Conservation (phyloP, 2,797 vertebrate species). For the Danio albolineatus region DNA sequence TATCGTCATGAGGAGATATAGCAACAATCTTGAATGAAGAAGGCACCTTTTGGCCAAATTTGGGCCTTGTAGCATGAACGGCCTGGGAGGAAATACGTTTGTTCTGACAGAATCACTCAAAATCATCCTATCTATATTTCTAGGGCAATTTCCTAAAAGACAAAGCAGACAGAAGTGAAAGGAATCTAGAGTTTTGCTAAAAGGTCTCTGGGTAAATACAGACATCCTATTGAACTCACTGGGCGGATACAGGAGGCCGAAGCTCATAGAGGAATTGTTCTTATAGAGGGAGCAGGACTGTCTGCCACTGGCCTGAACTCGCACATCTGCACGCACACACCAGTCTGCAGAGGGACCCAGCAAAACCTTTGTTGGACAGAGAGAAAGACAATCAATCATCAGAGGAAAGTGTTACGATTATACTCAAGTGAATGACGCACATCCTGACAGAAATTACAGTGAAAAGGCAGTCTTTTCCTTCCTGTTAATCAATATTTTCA, state of each 20-base stretch:
- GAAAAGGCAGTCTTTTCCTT: not conserved
- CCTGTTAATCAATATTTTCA: not conserved
- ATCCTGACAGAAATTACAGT: not conserved
- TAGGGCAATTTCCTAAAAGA: not conserved
- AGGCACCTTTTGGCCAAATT: too few species aligned
- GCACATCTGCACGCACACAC: slow-evolving; percentile 92
- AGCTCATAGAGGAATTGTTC: slow-evolving; percentile 76
- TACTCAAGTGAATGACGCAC: not conserved
- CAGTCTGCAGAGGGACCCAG: slow-evolving; percentile 63
- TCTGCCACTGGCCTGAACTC: slow-evolving; percentile 81
- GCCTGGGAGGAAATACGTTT: too few species aligned
- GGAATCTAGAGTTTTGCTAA: slow-evolving; percentile 2
- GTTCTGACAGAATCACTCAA: not conserved
- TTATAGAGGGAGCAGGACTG: slow-evolving; percentile 86
- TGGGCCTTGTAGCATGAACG: too few species aligned
- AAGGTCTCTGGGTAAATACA: slow-evolving; percentile 38
- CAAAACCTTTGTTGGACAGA: slow-evolving; percentile 24
- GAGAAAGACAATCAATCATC: slow-evolving; percentile 4
- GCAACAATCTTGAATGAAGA: too few species aligned
- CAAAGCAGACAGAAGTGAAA: not conserved
- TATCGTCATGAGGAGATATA: too few species aligned
- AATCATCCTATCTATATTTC: too few species aligned
- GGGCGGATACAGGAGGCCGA: slow-evolving; percentile 90
- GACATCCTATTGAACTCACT: slow-evolving; percentile 79
- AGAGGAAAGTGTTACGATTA: not conserved